These are phyloP conservation scores for Drosophila atripex DNA, from an alignment of 2,888 invertebrate genomes.

Conservation along the genomic window DNA sequence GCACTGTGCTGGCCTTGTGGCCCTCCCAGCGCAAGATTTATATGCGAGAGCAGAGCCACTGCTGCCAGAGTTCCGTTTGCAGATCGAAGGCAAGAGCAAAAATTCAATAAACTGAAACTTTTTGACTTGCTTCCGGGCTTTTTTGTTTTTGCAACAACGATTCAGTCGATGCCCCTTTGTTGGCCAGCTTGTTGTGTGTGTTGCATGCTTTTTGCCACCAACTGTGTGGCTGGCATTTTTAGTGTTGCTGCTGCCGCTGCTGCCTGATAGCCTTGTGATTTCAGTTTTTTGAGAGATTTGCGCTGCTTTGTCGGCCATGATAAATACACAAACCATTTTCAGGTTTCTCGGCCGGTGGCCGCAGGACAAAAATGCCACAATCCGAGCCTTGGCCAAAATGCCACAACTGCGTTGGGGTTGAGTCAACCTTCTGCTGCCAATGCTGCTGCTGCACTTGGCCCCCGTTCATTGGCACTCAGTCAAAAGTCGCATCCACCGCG, in stretches of 20 bases:
- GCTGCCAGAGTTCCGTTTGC: conserved; percentile 34
- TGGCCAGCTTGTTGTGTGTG: conserved; percentile 38
- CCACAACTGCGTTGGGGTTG: conserved; percentile 50
- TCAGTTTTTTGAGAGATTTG: conserved; percentile 63
- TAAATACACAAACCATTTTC: conserved; percentile 75
- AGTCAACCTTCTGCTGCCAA: conserved; percentile 58
- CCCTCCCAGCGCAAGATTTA: conserved; percentile 21
- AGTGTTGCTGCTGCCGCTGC: conserved; percentile 55
- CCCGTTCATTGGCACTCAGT: conserved; percentile 68
- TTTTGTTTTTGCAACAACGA: conserved; percentile 17
- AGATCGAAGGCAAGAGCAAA: conserved; percentile 64
- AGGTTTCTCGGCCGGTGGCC: conserved; percentile 72
- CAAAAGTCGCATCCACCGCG: conserved; percentile 54
- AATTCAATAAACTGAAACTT: conserved; percentile 71
- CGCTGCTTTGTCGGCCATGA: conserved; percentile 75
- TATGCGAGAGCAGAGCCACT: conserved; percentile 4
- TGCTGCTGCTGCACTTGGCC: conserved; percentile 31
- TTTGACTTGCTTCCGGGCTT: conserved; percentile 48
- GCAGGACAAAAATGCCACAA: conserved; percentile 67
- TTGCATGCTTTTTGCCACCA: conserved; percentile 63
- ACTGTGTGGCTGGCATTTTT: conserved; percentile 77
- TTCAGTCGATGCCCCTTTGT: conserved; percentile 29
- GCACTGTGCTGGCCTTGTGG: conserved; percentile 24
- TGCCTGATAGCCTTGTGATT: conserved; percentile 76
- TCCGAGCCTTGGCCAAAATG: conserved; percentile 23